Evolutionary conservation across 2,797 vertebrate genomes (phyloP).

Genomic region (Staurois parvus): DNA sequence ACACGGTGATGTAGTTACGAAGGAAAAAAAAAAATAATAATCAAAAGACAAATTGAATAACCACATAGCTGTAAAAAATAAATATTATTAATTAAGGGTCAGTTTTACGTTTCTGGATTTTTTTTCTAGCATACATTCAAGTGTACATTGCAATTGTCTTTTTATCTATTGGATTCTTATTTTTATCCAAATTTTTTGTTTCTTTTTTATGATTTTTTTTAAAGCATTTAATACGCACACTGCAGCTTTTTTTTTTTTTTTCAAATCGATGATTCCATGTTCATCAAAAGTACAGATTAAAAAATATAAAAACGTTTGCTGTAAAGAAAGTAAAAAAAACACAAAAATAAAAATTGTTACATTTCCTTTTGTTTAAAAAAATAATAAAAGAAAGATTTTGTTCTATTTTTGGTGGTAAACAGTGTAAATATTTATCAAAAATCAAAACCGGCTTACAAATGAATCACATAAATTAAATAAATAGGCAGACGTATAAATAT

Average conservation of each 20-base stretch:
- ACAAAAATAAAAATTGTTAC: not conserved
- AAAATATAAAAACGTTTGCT: slow-evolving; percentile 3
- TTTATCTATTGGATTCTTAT: not conserved
- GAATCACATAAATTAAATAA: slow-evolving; percentile 54
- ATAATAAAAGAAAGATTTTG: slow-evolving; percentile 20
- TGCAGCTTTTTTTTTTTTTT: not conserved
- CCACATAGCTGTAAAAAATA: too few relatives aligned
- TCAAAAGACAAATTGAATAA: not conserved
- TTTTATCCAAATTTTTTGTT: not conserved
- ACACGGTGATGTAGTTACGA: not conserved
- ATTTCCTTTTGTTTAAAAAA: slow-evolving; percentile 14
- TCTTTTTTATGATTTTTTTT: not conserved
- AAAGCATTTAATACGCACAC: not conserved
- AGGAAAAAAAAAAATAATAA: too few relatives aligned
- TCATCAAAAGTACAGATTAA: not conserved
- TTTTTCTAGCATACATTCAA: not conserved
- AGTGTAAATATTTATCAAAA: slow-evolving; percentile 56
- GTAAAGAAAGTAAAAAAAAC: slow-evolving; percentile 7
- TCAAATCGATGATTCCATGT: not conserved
- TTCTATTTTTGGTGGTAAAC: slow-evolving; percentile 47
- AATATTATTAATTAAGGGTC: not conserved
- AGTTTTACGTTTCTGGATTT: not conserved
- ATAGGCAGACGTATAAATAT: slow-evolving; percentile 60
- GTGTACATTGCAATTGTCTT: not conserved
- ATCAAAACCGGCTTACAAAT: slow-evolving; percentile 50